A percentile compares a stretch with the other conserved stretches of the same genome.
Conservation (phyloP, 2,888 invertebrate species). For the Xylocampa areola region DNA sequence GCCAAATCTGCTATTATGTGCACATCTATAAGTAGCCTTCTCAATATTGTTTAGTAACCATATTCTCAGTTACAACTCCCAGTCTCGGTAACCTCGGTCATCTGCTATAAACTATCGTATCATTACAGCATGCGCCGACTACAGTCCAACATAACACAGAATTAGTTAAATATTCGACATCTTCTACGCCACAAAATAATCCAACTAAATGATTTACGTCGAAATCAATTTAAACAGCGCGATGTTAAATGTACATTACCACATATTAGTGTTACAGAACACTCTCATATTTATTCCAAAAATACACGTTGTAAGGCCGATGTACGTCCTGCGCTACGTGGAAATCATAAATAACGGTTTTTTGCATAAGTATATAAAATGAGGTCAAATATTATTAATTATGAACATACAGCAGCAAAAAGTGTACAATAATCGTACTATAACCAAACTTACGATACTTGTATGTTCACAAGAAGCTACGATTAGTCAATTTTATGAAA, state of each 20-base stretch:
- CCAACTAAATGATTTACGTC: constrained; percentile 58
- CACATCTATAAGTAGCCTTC: too few relatives aligned
- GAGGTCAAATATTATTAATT: too few relatives aligned
- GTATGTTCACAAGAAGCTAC: too few relatives aligned
- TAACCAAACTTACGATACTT: too few relatives aligned
- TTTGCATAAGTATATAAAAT: too few relatives aligned
- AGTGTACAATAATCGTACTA: too few relatives aligned
- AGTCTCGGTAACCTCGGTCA: constrained; percentile 40
- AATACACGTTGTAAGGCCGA: too few relatives aligned
- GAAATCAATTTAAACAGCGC: constrained; percentile 46
- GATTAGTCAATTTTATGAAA: too few relatives aligned
- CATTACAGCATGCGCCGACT: constrained; percentile 44
- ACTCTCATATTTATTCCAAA: too few relatives aligned
- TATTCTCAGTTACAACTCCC: constrained; percentile 35
- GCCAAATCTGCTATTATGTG: not conserved
- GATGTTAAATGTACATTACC: constrained; percentile 43
- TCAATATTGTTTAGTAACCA: not conserved
- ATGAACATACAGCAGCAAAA: too few relatives aligned
- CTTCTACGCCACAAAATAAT: constrained; percentile 44
- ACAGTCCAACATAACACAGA: constrained; percentile 44
- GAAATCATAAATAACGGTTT: too few relatives aligned
- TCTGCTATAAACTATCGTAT: constrained; percentile 50
- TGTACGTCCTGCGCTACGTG: too few relatives aligned
- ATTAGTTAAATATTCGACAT: constrained; percentile 51
- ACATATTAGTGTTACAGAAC: constrained; percentile 41